phyloP scores from a whole-genome alignment of 2,797 vertebrate genomes.

The Zalophus californianus region DNA sequence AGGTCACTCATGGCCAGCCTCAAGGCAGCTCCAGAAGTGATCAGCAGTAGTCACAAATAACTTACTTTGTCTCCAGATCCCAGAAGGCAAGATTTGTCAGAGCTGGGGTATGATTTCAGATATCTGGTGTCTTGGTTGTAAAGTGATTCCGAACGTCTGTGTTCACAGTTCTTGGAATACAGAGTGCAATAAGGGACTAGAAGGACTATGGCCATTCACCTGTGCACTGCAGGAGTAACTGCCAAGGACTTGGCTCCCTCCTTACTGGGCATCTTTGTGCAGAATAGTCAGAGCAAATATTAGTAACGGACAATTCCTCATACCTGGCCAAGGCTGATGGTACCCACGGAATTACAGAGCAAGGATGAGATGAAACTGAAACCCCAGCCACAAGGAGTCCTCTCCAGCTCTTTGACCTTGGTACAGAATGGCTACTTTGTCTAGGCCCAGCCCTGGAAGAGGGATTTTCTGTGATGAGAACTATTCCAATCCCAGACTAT shows the following conservation, averaged over 20 bases:
- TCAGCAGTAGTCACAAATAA: background rate
- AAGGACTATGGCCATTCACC: background rate
- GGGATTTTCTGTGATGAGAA: background rate
- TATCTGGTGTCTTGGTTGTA: background rate
- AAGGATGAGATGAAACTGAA: background rate
- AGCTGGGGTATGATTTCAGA: background rate
- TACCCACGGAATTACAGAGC: background rate
- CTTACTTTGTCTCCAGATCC: constrained; percentile 18
- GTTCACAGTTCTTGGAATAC: constrained; percentile 17
- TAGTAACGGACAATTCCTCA: background rate
- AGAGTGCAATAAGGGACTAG: background rate
- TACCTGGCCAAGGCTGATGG: background rate
- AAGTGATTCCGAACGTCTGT: background rate
- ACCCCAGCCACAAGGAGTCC: background rate
- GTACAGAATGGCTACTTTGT: background rate
- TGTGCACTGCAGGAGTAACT: background rate
- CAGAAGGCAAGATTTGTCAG: constrained; percentile 16
- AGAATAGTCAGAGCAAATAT: background rate
- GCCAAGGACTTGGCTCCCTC: background rate
- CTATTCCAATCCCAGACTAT: background rate
- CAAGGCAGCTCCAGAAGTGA: background rate
- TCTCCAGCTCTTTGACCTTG: constrained; percentile 8
- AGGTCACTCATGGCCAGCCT: background rate
- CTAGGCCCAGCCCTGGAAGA: constrained; percentile 1
- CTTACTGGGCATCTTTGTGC: background rate